Percentiles rank a stretch among this genome's conserved stretches.
Conservation (phyloP, 64 coral and sea anemone species). For the Hydrozoanthus tunicans region DNA sequence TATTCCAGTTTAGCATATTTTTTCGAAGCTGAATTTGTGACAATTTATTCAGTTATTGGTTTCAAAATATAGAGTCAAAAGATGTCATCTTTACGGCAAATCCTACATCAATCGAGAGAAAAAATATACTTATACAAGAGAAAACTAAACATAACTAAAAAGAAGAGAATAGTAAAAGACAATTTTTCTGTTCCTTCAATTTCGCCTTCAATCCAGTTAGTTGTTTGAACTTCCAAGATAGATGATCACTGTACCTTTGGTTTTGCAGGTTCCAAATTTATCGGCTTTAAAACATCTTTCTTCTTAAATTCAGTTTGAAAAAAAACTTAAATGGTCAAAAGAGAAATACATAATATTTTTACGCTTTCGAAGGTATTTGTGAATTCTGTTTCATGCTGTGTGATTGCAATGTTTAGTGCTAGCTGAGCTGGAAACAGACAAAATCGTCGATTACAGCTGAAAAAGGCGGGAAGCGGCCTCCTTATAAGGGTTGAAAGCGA, state of each 20-base stretch:
- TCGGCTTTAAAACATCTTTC: not conserved
- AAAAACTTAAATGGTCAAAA: not conserved
- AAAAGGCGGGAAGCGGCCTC: slow-evolving; percentile 88
- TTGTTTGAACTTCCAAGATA: not conserved
- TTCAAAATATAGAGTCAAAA: too few species aligned
- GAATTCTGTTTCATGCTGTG: not conserved
- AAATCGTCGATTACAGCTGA: slow-evolving; percentile 39
- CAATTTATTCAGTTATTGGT: not conserved
- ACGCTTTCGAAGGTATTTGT: not conserved
- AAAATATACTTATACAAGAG: too few species aligned
- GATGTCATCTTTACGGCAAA: too few species aligned
- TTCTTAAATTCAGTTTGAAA: not conserved
- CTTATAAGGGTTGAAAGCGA: slow-evolving; percentile 79
- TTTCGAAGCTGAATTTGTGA: not conserved
- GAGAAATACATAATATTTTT: not conserved
- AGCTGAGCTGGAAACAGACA: not conserved
- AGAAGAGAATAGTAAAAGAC: too few species aligned
- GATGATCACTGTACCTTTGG: not conserved
- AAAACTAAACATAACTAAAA: too few species aligned
- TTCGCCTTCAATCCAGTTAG: not conserved
- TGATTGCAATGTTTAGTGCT: too few species aligned
- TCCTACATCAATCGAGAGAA: too few species aligned
- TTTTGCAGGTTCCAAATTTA: not conserved
- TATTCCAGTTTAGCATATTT: not conserved
- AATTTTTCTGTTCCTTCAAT: not conserved